phyloP scores from a whole-genome alignment of 2,797 vertebrate genomes.

The Paratrypauchen microcephalus region DNA sequence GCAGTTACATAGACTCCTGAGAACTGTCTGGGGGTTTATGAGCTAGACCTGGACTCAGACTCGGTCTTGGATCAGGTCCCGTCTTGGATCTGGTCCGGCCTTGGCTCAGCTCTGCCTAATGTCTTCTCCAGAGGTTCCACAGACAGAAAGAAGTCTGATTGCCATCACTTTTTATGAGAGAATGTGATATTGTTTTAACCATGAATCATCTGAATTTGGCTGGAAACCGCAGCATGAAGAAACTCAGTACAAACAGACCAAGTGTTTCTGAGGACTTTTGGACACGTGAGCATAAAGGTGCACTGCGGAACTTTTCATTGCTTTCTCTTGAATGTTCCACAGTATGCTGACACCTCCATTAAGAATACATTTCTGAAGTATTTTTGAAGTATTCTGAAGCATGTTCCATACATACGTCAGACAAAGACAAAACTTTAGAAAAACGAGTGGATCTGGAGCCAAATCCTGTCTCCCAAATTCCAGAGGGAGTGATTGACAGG shows the following conservation, averaged over 20 bases:
- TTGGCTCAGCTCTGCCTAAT: background rate
- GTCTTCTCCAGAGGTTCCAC: conserved; percentile 4
- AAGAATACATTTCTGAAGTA: no score
- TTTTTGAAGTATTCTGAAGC: no score
- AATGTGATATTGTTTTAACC: conserved; percentile 6
- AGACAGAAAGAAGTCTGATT: conserved; percentile 7
- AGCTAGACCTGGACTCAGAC: background rate
- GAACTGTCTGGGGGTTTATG: background rate
- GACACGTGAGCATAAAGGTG: background rate
- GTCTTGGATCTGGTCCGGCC: background rate
- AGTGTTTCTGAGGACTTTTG: background rate
- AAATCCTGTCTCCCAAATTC: no score
- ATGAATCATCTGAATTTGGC: background rate
- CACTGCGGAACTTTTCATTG: background rate
- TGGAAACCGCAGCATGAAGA: background rate
- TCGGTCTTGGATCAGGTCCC: background rate
- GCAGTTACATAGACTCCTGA: background rate
- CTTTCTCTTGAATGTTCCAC: background rate
- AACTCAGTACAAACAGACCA: background rate
- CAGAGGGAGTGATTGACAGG: no score
- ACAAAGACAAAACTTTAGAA: no score
- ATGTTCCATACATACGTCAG: no score
- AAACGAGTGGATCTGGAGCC: no score
- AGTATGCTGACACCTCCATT: background rate
- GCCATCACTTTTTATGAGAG: background rate